These are phyloP conservation scores for Delphinus delphis DNA, from an alignment of 2,113 vertebrate species.

Conservation along the genomic window DNA sequence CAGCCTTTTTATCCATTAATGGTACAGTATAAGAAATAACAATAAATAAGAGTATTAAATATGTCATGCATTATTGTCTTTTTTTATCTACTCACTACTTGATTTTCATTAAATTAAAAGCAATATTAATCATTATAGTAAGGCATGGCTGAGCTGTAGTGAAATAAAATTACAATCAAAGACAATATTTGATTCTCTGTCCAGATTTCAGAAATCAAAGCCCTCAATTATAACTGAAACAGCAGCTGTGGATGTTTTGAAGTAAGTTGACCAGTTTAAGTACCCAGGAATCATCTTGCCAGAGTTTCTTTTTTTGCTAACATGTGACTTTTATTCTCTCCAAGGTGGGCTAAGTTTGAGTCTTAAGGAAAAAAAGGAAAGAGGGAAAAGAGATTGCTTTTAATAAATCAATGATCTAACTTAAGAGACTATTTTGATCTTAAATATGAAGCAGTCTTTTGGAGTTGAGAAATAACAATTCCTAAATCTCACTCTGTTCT, in stretches of 20 bases:
- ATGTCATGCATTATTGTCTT: background rate
- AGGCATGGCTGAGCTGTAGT: background rate
- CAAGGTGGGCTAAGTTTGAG: background rate
- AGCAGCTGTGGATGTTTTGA: background rate
- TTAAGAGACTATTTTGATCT: background rate
- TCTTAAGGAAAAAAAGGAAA: background rate
- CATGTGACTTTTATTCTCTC: background rate
- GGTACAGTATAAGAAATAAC: background rate
- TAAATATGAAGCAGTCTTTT: background rate
- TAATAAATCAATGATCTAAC: background rate
- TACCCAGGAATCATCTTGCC: background rate
- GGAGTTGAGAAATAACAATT: background rate
- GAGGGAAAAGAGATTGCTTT: background rate
- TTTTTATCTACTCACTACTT: background rate
- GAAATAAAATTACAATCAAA: slow-evolving; percentile 32
- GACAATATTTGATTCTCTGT: background rate
- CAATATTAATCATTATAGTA: background rate
- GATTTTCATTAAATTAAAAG: slow-evolving; percentile 17
- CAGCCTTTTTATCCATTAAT: background rate
- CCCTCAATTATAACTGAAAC: background rate
- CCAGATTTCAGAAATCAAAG: slow-evolving; percentile 13
- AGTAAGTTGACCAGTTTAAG: background rate
- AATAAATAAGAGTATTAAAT: background rate
- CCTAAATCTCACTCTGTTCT: background rate
- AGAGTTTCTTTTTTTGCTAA: background rate